A percentile compares a stretch with the other conserved stretches of the same genome.
phyloP scores from a whole-genome alignment of 2,113 vertebrate genomes.

The Aythya baeri region DNA sequence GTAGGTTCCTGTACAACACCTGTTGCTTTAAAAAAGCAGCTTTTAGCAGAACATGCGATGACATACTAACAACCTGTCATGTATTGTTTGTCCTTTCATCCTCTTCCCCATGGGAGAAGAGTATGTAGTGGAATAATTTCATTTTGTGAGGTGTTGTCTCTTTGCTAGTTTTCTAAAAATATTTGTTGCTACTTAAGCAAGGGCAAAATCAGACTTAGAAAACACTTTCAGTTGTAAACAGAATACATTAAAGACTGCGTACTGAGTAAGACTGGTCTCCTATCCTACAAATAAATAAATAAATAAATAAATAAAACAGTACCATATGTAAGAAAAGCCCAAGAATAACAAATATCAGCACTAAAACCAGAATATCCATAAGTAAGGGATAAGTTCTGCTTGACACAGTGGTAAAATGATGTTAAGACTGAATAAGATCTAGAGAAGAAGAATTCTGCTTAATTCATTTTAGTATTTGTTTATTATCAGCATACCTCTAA shows the following conservation, averaged over 20 bases:
- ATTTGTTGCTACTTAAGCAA: not conserved
- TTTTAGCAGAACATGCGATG: not conserved
- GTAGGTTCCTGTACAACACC: not conserved
- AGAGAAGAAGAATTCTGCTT: not conserved
- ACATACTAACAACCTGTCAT: not conserved
- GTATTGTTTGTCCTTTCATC: not conserved
- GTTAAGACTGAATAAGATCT: not conserved
- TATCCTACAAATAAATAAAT: not conserved
- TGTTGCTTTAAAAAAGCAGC: not conserved
- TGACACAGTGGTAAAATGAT: conserved; percentile 20
- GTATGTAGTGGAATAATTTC: not conserved
- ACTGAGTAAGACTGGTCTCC: not conserved
- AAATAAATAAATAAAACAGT: not conserved
- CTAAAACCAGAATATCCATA: conserved; percentile 29
- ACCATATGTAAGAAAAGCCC: not conserved
- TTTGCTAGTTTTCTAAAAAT: not conserved
- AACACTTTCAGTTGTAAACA: not conserved
- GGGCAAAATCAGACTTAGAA: not conserved
- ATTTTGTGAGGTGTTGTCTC: not conserved
- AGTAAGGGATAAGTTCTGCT: not conserved
- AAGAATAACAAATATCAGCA: conserved; percentile 48
- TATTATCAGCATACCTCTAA: not conserved
- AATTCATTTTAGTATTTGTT: conserved; percentile 12
- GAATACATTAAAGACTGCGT: not conserved
- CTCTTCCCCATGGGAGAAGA: not conserved